Evolutionary conservation across 1,140 invertebrate genomes (phyloP), one percentile per base, ranked within the genome.

Genomic region (Conopomorpha cramerella): DNA sequence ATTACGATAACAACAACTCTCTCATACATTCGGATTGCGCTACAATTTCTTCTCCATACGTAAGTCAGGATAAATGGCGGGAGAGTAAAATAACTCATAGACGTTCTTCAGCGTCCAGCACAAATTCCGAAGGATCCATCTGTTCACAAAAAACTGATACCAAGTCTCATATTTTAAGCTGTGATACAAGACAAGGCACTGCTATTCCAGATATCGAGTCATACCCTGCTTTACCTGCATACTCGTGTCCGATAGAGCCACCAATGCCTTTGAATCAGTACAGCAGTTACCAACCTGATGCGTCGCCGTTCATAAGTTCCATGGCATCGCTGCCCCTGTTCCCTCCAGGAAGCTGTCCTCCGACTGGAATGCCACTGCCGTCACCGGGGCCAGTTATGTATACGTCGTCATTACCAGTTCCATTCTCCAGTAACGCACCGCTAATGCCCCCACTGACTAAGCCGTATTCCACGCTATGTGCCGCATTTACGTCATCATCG

Each of bases 401-500:
- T 63, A 81, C 83, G 1, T n/a, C n/a, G n/a, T n/a, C n/a, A n/a
- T n/a, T n/a, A n/a, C 77, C 85, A 11, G 77, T 80, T 2, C 66
- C 84, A 12, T 70, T 83, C 4, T 88, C 84, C 36, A 46, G 81
- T 2, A 77, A 79, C 16, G 72, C 57, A 1, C 47, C 63, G 11
- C 39, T 67, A 14, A 48, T 70, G 26, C 58, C 57, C 11, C 44
- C 56, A 3, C 16, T 41, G 15, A 26, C 35, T 2, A 68, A 70
- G 42, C 55, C 79, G 30, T 55, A 76, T 7, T 72, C 67, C 46
- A 48, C 36, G 2, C 68, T 86, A 0, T 87, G 86, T 67, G 84
- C 83, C 2, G 88, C 90, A 2, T 91, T 91, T 52, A 89, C 88
- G 3, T 84, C 87, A 10, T 90, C 86, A 2, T 84, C 86, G 27